A percentile compares a stretch with the other conserved stretches of the same genome.
Conservation (phyloP, 2,888 invertebrate species). For the Acronicta psi region DNA sequence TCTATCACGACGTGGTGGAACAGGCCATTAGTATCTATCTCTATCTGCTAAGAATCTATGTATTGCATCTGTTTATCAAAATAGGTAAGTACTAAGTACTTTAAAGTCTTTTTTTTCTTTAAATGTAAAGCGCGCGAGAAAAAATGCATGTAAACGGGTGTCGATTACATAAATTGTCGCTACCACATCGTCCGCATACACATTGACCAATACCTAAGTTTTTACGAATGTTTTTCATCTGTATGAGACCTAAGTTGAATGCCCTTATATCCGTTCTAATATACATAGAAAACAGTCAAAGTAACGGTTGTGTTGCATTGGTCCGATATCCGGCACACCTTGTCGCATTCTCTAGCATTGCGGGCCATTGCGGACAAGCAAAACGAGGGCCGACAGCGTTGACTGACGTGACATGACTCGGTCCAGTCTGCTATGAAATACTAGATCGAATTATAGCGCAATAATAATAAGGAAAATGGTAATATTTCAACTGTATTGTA, state of each 20-base stretch:
- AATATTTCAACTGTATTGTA: neutral
- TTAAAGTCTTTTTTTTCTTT: too few relatives aligned
- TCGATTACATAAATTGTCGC: slow-evolving; percentile 16
- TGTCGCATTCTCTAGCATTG: slow-evolving; percentile 52
- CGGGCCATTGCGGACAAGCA: slow-evolving; percentile 35
- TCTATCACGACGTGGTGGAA: too few relatives aligned
- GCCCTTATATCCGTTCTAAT: slow-evolving; percentile 17
- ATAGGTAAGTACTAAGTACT: too few relatives aligned
- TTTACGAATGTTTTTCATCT: slow-evolving; percentile 29
- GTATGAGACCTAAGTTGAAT: slow-evolving; percentile 6
- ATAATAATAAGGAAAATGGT: slow-evolving; percentile 4
- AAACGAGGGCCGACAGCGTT: slow-evolving; percentile 18
- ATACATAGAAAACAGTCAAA: slow-evolving; percentile 25
- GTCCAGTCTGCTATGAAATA: slow-evolving; percentile 26
- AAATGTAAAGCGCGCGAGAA: slow-evolving; percentile 10
- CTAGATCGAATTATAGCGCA: slow-evolving; percentile 21
- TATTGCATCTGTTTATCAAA: too few relatives aligned
- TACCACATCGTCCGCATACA: slow-evolving; percentile 19
- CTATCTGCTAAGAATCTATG: too few relatives aligned
- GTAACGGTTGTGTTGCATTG: slow-evolving; percentile 49
- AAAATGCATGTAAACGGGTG: slow-evolving; percentile 11
- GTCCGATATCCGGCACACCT: slow-evolving; percentile 63
- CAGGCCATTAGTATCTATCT: too few relatives aligned
- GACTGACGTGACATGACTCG: slow-evolving; percentile 23
- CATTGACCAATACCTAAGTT: slow-evolving; percentile 30